These are phyloP conservation scores for Tinea pellionella DNA, from an alignment of 2,888 invertebrate genomes.

Conservation along the genomic window DNA sequence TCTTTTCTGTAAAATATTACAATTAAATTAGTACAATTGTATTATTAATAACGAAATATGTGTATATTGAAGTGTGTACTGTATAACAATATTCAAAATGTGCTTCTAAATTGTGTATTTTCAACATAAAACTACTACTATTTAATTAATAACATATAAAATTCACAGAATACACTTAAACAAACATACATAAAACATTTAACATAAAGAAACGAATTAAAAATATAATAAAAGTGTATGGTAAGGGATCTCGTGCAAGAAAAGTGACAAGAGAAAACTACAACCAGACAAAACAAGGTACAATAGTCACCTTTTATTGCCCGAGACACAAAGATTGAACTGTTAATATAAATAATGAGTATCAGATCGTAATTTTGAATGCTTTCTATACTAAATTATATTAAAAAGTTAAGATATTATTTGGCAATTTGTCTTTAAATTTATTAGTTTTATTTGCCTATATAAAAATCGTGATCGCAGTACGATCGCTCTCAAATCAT, in stretches of 20 bases:
- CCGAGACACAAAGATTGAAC: background rate
- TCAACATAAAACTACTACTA: too few species aligned
- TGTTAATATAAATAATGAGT: background rate
- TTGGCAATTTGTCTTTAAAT: too few species aligned
- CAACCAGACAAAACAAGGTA: too few species aligned
- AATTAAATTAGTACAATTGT: background rate
- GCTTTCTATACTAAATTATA: background rate
- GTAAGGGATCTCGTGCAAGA: background rate
- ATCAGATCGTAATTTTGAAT: background rate
- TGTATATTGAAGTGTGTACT: background rate
- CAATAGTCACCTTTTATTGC: too few species aligned
- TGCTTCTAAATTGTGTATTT: too few species aligned
- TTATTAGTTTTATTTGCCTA: too few species aligned
- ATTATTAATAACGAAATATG: background rate
- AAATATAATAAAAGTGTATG: background rate
- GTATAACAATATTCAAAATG: background rate
- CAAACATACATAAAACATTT: background rate
- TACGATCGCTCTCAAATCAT: too few species aligned
- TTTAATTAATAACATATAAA: background rate
- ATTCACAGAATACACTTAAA: background rate
- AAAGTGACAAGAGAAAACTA: background rate
- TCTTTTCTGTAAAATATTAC: constrained; percentile 22
- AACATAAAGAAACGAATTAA: background rate
- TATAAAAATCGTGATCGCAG: too few species aligned
- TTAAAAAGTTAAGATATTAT: too few species aligned